These are phyloP conservation scores for Syrmaticus mikado DNA, from an alignment of 2,113 vertebrate genomes.

Conservation along the genomic window DNA sequence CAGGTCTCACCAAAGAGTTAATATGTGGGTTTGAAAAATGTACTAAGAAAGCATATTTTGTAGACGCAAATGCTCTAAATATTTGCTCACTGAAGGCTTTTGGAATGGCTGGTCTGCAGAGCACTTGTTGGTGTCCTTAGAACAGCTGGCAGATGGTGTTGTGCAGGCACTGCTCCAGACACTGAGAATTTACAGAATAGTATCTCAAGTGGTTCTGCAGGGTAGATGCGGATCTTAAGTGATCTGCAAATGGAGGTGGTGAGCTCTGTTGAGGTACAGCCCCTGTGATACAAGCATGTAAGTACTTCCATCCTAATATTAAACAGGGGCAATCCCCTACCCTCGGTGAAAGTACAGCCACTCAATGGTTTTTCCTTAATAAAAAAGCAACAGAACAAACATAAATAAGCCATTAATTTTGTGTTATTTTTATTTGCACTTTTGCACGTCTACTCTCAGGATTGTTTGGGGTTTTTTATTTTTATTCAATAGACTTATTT, in stretches of 20 bases:
- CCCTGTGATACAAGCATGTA: not conserved
- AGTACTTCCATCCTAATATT: not conserved
- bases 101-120: not conserved
- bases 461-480: no score
- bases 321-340: not conserved
- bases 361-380: not conserved
- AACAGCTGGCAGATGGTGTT: not conserved
- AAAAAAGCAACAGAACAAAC: not conserved
- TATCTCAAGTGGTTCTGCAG: not conserved
- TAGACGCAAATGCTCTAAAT: constrained; percentile 9
- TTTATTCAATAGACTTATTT: not conserved
- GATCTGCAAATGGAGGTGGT: not conserved
- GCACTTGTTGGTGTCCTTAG: not conserved
- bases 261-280: not conserved
- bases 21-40: not conserved
- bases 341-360: not conserved
- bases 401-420: not conserved
- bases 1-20: not conserved
- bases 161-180: not conserved
- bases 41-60: not conserved
- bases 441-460: not conserved
- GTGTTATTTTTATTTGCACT: not conserved
- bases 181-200: not conserved
- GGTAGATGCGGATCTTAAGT: not conserved
- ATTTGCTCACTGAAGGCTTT: constrained; percentile 14